A percentile compares a stretch with the other conserved stretches of the same genome.
Conservation (phyloP, 2,797 vertebrate species). For the Acanthurus tractus region DNA sequence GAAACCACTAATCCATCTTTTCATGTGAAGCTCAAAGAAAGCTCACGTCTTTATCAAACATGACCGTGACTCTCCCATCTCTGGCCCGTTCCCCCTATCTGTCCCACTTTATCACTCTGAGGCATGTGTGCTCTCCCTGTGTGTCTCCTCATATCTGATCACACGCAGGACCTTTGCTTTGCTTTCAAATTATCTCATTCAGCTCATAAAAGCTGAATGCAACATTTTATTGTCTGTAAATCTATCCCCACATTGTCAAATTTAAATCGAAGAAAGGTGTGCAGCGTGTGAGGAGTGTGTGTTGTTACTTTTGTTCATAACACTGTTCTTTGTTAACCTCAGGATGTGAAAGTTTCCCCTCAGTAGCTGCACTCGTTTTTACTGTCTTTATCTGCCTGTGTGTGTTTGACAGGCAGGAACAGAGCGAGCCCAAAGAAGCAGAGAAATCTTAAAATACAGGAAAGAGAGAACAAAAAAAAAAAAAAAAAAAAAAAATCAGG, state of each 20-base stretch:
- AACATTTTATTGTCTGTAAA: not conserved
- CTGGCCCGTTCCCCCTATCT: slow-evolving; percentile 26
- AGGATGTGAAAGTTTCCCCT: slow-evolving; percentile 23
- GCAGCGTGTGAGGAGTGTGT: slow-evolving; percentile 9
- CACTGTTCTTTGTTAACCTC: slow-evolving; percentile 26
- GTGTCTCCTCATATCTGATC: slow-evolving; percentile 39
- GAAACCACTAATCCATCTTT: slow-evolving; percentile 69
- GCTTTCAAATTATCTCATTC: slow-evolving; percentile 7
- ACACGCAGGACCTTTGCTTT: slow-evolving; percentile 14
- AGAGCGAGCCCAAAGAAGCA: slow-evolving; percentile 15
- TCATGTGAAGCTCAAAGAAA: slow-evolving; percentile 63
- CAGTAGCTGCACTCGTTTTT: slow-evolving; percentile 17
- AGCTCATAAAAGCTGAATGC: slow-evolving; percentile 7
- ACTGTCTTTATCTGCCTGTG: slow-evolving; percentile 16
- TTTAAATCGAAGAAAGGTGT: not conserved
- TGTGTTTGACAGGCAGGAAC: slow-evolving; percentile 11
- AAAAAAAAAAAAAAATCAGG: too few species aligned
- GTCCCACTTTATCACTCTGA: slow-evolving; percentile 49
- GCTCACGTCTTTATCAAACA: slow-evolving; percentile 57
- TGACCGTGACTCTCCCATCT: slow-evolving; percentile 33
- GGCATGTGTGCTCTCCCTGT: slow-evolving; percentile 22
- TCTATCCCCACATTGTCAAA: not conserved
- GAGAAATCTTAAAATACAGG: slow-evolving; percentile 30
- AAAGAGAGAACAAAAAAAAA: slow-evolving; percentile 8
- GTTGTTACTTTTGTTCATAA: slow-evolving; percentile 2